Evolutionary conservation across 2,888 invertebrate species (phyloP).

Genomic region (Cerastoderma edule): DNA sequence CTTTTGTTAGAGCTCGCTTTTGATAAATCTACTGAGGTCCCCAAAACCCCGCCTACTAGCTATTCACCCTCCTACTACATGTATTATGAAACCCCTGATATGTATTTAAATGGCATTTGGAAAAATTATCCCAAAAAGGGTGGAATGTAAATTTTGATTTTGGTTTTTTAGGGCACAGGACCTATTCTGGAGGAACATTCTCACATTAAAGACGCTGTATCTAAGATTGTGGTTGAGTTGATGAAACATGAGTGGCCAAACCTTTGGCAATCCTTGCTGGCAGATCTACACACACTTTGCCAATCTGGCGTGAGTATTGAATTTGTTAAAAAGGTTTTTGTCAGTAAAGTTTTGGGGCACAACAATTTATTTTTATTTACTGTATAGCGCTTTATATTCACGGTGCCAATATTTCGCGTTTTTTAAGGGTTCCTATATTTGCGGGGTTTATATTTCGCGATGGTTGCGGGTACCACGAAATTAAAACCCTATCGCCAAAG

Average conservation of each 20-base stretch:
- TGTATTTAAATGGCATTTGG: neutral
- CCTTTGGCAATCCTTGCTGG: slow-evolving; percentile 94
- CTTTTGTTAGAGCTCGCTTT: neutral
- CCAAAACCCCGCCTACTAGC: neutral
- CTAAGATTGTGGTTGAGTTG: slow-evolving; percentile 97
- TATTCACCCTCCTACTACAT: neutral
- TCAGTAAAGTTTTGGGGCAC: too few relatives aligned
- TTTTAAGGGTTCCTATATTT: too few relatives aligned
- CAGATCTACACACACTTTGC: slow-evolving; percentile 93
- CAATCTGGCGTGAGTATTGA: slow-evolving; percentile 88
- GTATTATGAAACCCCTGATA: neutral
- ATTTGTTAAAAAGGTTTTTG: too few relatives aligned
- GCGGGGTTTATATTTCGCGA: too few relatives aligned
- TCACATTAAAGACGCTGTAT: slow-evolving; percentile 83
- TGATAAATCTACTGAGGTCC: neutral
- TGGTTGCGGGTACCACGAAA: too few relatives aligned
- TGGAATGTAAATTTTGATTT: neutral
- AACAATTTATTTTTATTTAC: too few relatives aligned
- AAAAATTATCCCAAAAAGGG: neutral
- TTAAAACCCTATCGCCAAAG: too few relatives aligned
- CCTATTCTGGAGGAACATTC: slow-evolving; percentile 88
- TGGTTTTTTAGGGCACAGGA: slow-evolving; percentile 87
- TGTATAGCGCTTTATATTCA: too few relatives aligned
- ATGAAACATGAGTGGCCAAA: slow-evolving; percentile 99
- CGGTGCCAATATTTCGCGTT: too few relatives aligned